These are phyloP conservation scores for Cheirogaleus medius DNA, from an alignment of 2,113 vertebrate species.

Conservation along the genomic window DNA sequence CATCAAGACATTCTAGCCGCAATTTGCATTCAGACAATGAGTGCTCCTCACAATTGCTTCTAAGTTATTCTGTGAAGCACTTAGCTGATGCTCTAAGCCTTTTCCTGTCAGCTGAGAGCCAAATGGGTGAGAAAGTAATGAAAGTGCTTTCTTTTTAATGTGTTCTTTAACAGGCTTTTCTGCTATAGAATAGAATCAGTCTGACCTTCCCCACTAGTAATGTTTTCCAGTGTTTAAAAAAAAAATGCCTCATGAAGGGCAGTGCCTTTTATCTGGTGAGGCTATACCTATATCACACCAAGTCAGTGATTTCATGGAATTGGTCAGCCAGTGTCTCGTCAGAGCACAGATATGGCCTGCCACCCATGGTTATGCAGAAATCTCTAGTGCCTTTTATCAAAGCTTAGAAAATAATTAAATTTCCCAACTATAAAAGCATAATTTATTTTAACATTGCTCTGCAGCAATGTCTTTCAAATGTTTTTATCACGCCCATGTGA, in stretches of 20 bases:
- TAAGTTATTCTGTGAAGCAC: conserved; percentile 19
- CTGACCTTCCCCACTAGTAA: background rate
- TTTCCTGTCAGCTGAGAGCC: conserved; percentile 11
- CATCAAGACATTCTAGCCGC: background rate
- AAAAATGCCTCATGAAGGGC: background rate
- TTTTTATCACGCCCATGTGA: background rate
- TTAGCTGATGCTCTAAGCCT: background rate
- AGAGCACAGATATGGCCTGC: background rate
- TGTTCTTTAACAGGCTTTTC: conserved; percentile 32
- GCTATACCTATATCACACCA: background rate
- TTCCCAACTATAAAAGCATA: background rate
- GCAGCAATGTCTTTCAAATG: background rate
- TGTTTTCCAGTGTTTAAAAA: background rate
- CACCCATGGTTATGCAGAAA: background rate
- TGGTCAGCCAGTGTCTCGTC: background rate
- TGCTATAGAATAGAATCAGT: background rate
- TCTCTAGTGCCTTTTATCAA: background rate
- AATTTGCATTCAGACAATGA: conserved; percentile 47
- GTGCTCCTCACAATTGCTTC: background rate
- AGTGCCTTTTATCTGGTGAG: background rate
- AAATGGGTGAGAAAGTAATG: background rate
- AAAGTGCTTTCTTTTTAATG: conserved; percentile 1
- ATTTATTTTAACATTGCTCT: background rate
- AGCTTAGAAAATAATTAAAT: background rate
- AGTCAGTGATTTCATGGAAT: background rate